phyloP scores from a whole-genome alignment of 2,113 vertebrate genomes.

The Nibea albiflora region DNA sequence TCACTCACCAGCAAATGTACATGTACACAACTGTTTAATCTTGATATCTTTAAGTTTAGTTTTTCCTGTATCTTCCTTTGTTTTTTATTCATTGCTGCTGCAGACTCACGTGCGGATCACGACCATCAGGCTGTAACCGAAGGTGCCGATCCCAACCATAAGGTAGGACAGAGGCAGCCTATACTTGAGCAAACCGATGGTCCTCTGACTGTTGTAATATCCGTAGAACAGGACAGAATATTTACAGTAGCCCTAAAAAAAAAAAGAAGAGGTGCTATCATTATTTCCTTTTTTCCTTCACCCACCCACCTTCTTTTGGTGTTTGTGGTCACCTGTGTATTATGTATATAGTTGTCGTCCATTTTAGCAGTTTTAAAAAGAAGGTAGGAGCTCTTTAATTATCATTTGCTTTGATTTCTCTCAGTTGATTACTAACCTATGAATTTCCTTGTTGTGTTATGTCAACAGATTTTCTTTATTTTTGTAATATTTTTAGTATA shows the following conservation, averaged over 20 bases:
- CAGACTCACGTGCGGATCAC: conserved; percentile 97
- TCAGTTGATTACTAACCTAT: too few species aligned
- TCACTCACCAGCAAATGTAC: neutral
- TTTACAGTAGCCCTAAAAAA: conserved; percentile 93
- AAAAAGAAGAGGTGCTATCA: neutral
- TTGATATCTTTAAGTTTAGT: neutral
- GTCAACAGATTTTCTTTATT: neutral
- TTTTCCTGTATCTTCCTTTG: neutral
- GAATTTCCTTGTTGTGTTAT: neutral
- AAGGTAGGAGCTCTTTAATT: too few species aligned
- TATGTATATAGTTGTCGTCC: neutral
- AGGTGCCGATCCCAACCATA: conserved; percentile 95
- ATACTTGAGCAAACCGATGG: conserved; percentile 95
- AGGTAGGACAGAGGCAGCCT: conserved; percentile 96
- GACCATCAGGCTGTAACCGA: conserved; percentile 97
- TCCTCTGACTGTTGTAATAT: conserved; percentile 96
- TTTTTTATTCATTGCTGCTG: neutral
- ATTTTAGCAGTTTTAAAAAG: too few species aligned
- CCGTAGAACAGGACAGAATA: conserved; percentile 97
- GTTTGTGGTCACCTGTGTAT: neutral
- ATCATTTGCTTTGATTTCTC: neutral
- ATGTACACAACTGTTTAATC: neutral
- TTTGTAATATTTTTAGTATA: neutral
- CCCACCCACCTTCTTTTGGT: neutral
- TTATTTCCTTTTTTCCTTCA: neutral